Conservation (phyloP, 2,797 vertebrate species). For the Sebastes vulpes region DNA sequence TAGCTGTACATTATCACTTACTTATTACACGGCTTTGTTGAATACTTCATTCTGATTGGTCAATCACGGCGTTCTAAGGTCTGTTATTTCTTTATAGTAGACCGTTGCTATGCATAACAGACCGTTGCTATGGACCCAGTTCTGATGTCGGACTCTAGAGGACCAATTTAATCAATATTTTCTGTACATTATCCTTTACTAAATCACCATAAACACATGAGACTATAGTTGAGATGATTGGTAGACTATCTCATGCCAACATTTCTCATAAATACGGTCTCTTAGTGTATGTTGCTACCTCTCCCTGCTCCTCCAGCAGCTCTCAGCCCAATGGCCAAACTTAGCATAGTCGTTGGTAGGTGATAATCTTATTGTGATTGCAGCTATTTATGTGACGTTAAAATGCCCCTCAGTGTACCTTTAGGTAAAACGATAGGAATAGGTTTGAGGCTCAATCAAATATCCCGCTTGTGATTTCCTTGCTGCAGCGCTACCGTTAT, state of each 20-base stretch:
- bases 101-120: too few relatives aligned
- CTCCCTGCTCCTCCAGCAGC: not conserved
- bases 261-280: not conserved
- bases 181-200: too few relatives aligned
- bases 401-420: not conserved
- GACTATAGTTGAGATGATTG: not conserved
- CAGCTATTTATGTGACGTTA: too few relatives aligned
- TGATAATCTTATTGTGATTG: not conserved
- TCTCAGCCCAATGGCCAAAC: not conserved
- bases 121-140: too few relatives aligned
- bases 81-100: too few relatives aligned
- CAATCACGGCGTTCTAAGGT: too few relatives aligned
- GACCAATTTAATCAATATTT: too few relatives aligned
- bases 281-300: not conserved
- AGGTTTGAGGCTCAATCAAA: not conserved
- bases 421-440: not conserved
- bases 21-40: too few relatives aligned
- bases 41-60: too few relatives aligned
- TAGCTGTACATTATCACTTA: too few relatives aligned
- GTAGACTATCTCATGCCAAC: not conserved
- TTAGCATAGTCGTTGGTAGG: not conserved
- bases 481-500: slow-evolving; percentile 1
- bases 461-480: not conserved
- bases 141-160: too few relatives aligned
- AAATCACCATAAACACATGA: not conserved